A percentile compares a stretch with the other conserved stretches of the same genome.
Conservation (phyloP, 2,888 invertebrate species). For the Miltochrista miniata region DNA sequence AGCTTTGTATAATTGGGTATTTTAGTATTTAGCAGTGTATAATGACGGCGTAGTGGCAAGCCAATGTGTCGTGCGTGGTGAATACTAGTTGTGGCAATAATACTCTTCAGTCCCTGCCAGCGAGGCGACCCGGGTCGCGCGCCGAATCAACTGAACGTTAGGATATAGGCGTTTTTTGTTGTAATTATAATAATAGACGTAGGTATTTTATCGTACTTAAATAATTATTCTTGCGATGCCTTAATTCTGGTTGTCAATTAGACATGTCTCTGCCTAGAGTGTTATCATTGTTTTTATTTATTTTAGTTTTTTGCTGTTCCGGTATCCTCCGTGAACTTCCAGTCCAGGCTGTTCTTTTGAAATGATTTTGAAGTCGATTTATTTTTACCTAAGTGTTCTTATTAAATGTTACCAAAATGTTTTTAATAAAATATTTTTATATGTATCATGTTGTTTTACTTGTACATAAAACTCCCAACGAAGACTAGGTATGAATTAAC, state of each 20-base stretch:
- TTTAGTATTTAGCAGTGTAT: conserved; percentile 81
- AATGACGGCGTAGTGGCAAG: conserved; percentile 74
- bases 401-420: conserved; percentile 86
- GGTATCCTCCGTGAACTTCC: conserved; percentile 83
- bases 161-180: conserved; percentile 79
- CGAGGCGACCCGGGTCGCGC: conserved; percentile 52
- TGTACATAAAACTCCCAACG: not conserved
- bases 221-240: conserved; percentile 85
- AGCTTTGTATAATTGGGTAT: conserved; percentile 84
- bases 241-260: conserved; percentile 85
- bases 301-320: conserved; percentile 82
- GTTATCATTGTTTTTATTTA: conserved; percentile 82
- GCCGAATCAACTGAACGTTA: conserved; percentile 61
- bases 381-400: conserved; percentile 86
- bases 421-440: conserved; percentile 86
- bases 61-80: conserved; percentile 72
- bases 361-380: conserved; percentile 84
- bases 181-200: conserved; percentile 83
- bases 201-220: conserved; percentile 84
- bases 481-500: no score
- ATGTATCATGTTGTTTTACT: conserved; percentile 71
- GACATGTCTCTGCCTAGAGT: conserved; percentile 83
- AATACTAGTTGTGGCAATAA: conserved; percentile 78
- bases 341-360: conserved; percentile 84
- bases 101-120: conserved; percentile 76